Evolutionary conservation across 2,888 invertebrate species (phyloP).

Genomic region (Brenthis ino): DNA sequence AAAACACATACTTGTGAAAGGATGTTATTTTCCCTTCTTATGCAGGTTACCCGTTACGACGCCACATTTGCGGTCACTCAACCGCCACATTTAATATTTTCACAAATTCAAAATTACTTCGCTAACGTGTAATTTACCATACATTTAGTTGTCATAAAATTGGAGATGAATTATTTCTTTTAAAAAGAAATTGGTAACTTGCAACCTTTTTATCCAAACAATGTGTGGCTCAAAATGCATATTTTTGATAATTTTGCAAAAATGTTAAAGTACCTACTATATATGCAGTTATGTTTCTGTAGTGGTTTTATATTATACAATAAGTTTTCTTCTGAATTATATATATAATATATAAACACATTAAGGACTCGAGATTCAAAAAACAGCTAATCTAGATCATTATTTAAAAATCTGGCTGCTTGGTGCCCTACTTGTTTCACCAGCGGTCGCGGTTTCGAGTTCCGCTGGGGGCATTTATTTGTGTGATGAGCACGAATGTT

Average conservation of each 20-base stretch:
- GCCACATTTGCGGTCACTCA: conserved; percentile 20
- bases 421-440: too few relatives aligned
- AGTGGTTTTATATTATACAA: too few relatives aligned
- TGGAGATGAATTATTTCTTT: neutral
- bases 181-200: neutral
- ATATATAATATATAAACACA: too few relatives aligned
- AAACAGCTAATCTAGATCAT: neutral
- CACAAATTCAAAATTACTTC: conserved; percentile 10
- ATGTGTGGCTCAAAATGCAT: neutral
- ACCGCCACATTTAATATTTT: neutral
- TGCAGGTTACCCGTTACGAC: conserved; percentile 13
- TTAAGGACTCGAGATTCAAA: neutral
- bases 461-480: too few relatives aligned
- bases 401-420: too few relatives aligned
- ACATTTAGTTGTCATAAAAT: neutral
- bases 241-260: neutral
- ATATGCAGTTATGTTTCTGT: neutral
- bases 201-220: neutral
- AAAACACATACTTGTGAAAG: conserved; percentile 4
- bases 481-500: too few relatives aligned
- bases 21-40: conserved; percentile 10
- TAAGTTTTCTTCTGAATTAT: too few relatives aligned
- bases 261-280: neutral
- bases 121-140: conserved; percentile 4
- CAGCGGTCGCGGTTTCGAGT: too few relatives aligned